Evolutionary conservation across 2,888 invertebrate species (phyloP).

Genomic region (Pyrrhia umbra): DNA sequence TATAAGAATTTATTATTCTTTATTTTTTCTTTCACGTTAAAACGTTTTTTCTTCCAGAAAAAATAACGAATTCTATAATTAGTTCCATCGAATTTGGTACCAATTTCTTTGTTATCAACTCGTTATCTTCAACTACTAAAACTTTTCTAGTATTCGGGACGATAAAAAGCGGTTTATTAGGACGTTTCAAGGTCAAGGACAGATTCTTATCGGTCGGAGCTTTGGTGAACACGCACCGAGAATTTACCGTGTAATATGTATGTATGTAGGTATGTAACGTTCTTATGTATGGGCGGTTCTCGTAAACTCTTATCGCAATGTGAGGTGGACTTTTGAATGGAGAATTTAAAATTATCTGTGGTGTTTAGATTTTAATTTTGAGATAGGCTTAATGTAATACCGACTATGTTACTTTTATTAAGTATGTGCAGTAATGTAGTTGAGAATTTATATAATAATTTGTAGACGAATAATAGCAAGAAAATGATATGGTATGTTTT

Average conservation of each 20-base stretch:
- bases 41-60: neutral
- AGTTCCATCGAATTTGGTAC: slow-evolving; percentile 8
- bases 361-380: slow-evolving; percentile 48
- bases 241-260: slow-evolving; percentile 22
- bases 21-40: no score
- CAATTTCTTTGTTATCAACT: slow-evolving; percentile 29
- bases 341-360: slow-evolving; percentile 46
- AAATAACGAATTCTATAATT: slow-evolving; percentile 11
- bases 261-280: slow-evolving; percentile 36
- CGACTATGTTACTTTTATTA: neutral
- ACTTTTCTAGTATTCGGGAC: slow-evolving; percentile 47
- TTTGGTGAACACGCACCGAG: slow-evolving; percentile 48
- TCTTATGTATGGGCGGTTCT: slow-evolving; percentile 21
- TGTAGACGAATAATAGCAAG: no score
- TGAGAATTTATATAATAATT: no score
- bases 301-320: slow-evolving; percentile 45
- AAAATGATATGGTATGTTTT: no score
- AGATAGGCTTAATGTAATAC: slow-evolving; percentile 17
- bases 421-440: neutral
- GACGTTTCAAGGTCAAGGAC: slow-evolving; percentile 43
- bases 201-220: slow-evolving; percentile 42
- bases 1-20: no score
- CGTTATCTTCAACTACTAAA: slow-evolving; percentile 49
- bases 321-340: slow-evolving; percentile 19
- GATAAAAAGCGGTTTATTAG: slow-evolving; percentile 51